Evolutionary conservation across 2,888 invertebrate species (phyloP), one percentile per base, ranked within the genome.

Genomic region (Cynaeus angustus): DNA sequence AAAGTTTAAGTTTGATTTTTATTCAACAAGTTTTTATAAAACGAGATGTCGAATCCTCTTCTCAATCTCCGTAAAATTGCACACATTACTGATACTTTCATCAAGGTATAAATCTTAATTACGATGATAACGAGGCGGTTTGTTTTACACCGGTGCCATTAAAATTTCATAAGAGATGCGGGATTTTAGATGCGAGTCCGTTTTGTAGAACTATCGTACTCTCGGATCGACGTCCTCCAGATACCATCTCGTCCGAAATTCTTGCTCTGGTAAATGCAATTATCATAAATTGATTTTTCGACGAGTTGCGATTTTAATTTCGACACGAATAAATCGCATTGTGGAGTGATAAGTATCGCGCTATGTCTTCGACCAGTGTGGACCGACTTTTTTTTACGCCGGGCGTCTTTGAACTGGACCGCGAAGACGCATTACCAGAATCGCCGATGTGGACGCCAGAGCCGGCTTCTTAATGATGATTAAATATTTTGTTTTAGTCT

Each of bases 211-310:
- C 48, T 75, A 76, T 77, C 76, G 67, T 70, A 41, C 73, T 72
- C 66, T 72, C 65, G 66, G 73, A 77, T 78, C 78, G 69, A 72
- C 71, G 62, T 21, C 38, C 43, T 46, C 56, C 55, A 68, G 80
- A 80, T 79, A 78, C 69, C 70, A 79, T 78, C 77, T 70, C 48
- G 65, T 8, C 71, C 68, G 73, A 76, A 77, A 76, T 77, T 79
- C 77, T 70, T 68, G 77, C 74, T 58, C 53, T 74, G 76, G 70
- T 74, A 69, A 74, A 77, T 72, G 78, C 81, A 81, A 81, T 82
- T 81, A 82, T 79, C 81, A 78, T 81, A 81, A 82, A 82, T 82
- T 83, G 83, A 82, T 82, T 82, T 83, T 81, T 79, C 72, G 78
- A 77, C 79, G 78, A 67, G 55, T 56, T 80, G 74, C 76, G 77